These are phyloP conservation scores for Alectoris magna DNA, from an alignment of 2,797 vertebrate genomes.

Conservation along the genomic window DNA sequence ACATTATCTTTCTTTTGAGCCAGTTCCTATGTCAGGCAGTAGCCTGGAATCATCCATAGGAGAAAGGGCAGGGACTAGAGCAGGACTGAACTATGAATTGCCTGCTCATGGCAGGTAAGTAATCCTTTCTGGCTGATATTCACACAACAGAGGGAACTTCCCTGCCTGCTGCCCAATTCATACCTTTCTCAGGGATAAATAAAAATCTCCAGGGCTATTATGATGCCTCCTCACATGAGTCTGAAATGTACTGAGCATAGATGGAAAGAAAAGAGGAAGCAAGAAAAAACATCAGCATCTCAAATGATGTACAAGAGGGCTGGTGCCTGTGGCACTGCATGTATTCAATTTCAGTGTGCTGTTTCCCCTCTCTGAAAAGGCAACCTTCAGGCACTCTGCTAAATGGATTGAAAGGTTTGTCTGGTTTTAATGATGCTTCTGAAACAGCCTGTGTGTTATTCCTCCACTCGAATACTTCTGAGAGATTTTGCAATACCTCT, in stretches of 20 bases:
- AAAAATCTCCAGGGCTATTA: slow-evolving; percentile 15
- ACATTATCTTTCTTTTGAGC: not conserved
- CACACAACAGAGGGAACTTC: not conserved
- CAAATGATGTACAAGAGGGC: slow-evolving; percentile 38
- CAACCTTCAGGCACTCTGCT: slow-evolving; percentile 41
- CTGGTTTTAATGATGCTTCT: slow-evolving; percentile 46
- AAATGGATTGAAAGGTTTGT: slow-evolving; percentile 52
- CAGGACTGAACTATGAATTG: not conserved
- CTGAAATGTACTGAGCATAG: slow-evolving; percentile 10
- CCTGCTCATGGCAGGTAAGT: not conserved
- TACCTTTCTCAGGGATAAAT: slow-evolving; percentile 1
- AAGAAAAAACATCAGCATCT: slow-evolving; percentile 37
- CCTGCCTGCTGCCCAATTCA: not conserved
- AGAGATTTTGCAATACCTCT: slow-evolving; percentile 51
- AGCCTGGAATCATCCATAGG: not conserved
- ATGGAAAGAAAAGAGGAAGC: slow-evolving; percentile 29
- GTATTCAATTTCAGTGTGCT: slow-evolving; percentile 54
- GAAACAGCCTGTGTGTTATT: slow-evolving; percentile 44
- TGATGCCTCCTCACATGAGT: not conserved
- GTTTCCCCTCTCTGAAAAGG: slow-evolving; percentile 40
- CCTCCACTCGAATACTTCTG: slow-evolving; percentile 38
- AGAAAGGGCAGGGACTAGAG: not conserved
- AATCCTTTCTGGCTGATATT: not conserved
- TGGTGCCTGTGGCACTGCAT: slow-evolving; percentile 44
- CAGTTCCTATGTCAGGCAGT: not conserved